These are phyloP conservation scores for Pantelozetes paolii DNA, from an alignment of 2,888 invertebrate species.

Conservation along the genomic window DNA sequence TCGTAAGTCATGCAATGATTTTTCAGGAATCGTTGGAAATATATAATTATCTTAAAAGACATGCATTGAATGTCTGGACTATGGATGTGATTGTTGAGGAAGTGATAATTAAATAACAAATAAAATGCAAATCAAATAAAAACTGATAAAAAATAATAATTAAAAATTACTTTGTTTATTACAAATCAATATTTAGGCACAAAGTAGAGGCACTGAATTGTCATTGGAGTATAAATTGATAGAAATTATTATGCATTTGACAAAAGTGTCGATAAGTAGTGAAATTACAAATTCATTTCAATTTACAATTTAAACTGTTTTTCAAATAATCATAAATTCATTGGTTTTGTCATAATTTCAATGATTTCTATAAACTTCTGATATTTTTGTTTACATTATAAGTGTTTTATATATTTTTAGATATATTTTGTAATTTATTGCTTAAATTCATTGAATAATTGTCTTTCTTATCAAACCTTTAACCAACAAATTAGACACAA, in stretches of 20 bases:
- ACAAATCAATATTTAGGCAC: constrained; percentile 9
- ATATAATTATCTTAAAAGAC: too few relatives aligned
- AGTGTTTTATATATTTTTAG: neutral
- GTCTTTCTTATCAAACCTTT: neutral
- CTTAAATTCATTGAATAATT: neutral
- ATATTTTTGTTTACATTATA: constrained; percentile 13
- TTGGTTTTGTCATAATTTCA: constrained; percentile 7
- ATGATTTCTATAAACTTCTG: neutral
- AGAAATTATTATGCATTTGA: neutral
- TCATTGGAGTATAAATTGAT: neutral
- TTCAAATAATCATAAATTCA: neutral
- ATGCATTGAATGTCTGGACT: too few relatives aligned
- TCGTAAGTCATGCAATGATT: too few relatives aligned
- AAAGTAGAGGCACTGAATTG: too few relatives aligned
- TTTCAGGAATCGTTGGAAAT: too few relatives aligned
- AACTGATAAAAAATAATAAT: too few relatives aligned
- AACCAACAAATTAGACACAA: constrained; percentile 22
- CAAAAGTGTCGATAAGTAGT: neutral
- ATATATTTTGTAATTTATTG: neutral
- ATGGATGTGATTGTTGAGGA: too few relatives aligned
- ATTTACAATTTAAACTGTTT: neutral
- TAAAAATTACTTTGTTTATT: constrained; percentile 14
- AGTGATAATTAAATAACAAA: too few relatives aligned
- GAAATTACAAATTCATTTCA: neutral
- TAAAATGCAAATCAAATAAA: too few relatives aligned